A percentile compares a stretch with the other conserved stretches of the same genome.
Conservation (phyloP, 2,797 vertebrate genomes). For the Acanthurus leucopareius region DNA sequence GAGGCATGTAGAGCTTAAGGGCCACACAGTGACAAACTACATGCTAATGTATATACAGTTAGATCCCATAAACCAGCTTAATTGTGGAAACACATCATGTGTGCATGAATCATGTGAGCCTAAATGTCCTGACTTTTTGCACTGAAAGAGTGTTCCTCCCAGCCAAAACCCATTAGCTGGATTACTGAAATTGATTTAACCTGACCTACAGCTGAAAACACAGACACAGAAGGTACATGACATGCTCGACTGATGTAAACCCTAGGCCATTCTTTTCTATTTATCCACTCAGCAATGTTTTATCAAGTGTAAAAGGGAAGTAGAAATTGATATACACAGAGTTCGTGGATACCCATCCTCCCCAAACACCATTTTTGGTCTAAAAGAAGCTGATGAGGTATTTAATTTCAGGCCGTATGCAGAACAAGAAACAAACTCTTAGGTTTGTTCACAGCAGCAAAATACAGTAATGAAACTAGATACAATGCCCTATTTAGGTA, state of each 20-base stretch:
- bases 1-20: not conserved
- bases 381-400: constrained; percentile 19
- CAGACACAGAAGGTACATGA: not conserved
- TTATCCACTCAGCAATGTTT: constrained; percentile 31
- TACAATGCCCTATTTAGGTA: constrained; percentile 44
- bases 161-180: constrained; percentile 15
- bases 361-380: constrained; percentile 14
- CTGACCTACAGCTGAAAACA: constrained; percentile 8
- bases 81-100: constrained; percentile 1
- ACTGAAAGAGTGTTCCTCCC: not conserved
- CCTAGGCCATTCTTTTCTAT: constrained; percentile 12
- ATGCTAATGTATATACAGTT: not conserved
- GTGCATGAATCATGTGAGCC: not conserved
- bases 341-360: constrained; percentile 2
- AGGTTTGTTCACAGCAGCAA: constrained; percentile 28
- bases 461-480: constrained; percentile 21
- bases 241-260: constrained; percentile 5
- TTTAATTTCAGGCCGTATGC: constrained; percentile 42
- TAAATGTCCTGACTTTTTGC: not conserved
- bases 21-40: not conserved
- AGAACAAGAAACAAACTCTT: constrained; percentile 32
- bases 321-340: constrained; percentile 34
- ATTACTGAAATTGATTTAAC: constrained; percentile 9
- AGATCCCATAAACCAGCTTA: not conserved
- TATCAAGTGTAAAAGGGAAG: constrained; percentile 15